Percentiles rank a stretch among this genome's conserved stretches.
Conservation (phyloP, 2,888 invertebrate genomes). For the Brachypalpus laphriformis region DNA sequence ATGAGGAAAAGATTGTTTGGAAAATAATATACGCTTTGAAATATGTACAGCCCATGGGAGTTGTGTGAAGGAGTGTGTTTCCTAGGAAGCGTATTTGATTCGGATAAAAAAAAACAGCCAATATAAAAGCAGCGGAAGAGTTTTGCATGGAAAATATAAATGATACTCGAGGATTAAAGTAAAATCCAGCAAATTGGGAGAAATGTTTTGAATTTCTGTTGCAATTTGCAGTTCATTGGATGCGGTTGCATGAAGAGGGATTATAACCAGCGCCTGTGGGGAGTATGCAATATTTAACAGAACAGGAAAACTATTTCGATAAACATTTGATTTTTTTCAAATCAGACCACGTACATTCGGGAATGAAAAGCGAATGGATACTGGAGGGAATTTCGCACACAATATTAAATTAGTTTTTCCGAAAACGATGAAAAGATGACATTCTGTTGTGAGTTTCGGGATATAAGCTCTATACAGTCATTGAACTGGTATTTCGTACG, state of each 20-base stretch:
- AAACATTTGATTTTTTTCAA: not conserved
- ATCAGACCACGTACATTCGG: not conserved
- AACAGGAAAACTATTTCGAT: not conserved
- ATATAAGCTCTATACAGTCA: not conserved
- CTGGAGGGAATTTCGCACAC: not conserved
- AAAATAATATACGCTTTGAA: conserved; percentile 2
- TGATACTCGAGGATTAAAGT: conserved; percentile 12
- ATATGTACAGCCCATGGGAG: conserved; percentile 7
- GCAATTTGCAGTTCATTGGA: conserved; percentile 28
- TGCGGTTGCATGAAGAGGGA: not conserved
- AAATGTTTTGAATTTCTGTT: conserved; percentile 14
- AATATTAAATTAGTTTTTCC: not conserved
- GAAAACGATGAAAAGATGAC: not conserved
- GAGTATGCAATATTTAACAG: not conserved
- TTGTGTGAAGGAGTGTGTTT: not conserved
- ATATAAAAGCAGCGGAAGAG: not conserved
- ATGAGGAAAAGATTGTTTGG: conserved; percentile 18
- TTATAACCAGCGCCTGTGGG: not conserved
- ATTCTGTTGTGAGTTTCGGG: not conserved
- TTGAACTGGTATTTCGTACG: not conserved
- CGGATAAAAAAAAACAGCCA: not conserved
- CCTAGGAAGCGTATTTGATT: not conserved
- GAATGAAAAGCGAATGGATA: not conserved
- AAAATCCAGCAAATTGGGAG: conserved; percentile 23
- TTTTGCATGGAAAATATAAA: conserved; percentile 13